Percentiles rank a stretch among this genome's conserved stretches.
Evolutionary conservation across 2,113 vertebrate species (phyloP).

Genomic region (Myotis yumanensis): DNA sequence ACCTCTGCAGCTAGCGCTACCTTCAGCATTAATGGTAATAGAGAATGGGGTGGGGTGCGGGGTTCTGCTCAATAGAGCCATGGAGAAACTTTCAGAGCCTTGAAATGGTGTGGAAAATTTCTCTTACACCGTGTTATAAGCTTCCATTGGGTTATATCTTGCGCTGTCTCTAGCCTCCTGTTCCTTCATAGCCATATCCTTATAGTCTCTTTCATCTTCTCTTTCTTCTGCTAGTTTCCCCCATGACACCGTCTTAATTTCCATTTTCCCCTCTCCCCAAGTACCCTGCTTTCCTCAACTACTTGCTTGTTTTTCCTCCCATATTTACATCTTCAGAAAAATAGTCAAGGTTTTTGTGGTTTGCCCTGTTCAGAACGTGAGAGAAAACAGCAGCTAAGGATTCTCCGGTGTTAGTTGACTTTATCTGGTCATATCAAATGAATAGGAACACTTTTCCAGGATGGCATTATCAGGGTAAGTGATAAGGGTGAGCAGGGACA

Average conservation of each 20-base stretch:
- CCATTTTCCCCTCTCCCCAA: not conserved
- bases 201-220: not conserved
- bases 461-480: not conserved
- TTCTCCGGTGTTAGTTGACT: not conserved
- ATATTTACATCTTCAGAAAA: not conserved
- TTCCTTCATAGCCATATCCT: not conserved
- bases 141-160: not conserved
- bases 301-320: not conserved
- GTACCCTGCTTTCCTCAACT: not conserved
- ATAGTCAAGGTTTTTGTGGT: constrained; percentile 22
- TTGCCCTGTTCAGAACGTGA: not conserved
- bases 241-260: not conserved
- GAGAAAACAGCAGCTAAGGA: not conserved
- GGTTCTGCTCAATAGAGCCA: not conserved
- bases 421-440: constrained; percentile 50
- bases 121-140: not conserved
- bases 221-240: not conserved
- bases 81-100: constrained; percentile 28
- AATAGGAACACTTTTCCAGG: constrained; percentile 7
- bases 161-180: not conserved
- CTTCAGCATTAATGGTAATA: constrained; percentile 56
- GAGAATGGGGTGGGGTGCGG: not conserved
- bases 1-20: constrained; percentile 62
- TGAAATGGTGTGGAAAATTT: not conserved
- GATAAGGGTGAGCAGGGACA: constrained; percentile 34